Conservation (phyloP, 2,797 vertebrate genomes). For the Labroides dimidiatus region DNA sequence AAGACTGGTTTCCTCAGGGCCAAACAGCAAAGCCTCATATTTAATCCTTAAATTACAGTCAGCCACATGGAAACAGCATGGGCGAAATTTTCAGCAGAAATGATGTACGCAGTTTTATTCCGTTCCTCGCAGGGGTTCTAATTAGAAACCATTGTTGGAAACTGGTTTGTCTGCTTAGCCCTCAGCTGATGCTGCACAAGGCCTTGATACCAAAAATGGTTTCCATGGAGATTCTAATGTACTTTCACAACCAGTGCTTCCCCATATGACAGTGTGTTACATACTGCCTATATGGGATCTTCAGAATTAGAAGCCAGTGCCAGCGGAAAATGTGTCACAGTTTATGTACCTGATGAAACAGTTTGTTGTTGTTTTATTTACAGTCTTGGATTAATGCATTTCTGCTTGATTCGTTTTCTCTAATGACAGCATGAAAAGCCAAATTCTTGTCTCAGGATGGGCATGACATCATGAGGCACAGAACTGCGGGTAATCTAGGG, state of each 20-base stretch:
- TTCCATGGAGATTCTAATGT: slow-evolving; percentile 90
- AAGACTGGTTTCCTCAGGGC: slow-evolving; percentile 23
- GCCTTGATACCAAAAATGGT: slow-evolving; percentile 84
- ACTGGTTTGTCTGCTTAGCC: slow-evolving; percentile 75
- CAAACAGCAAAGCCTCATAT: not conserved
- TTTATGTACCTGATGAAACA: slow-evolving; percentile 4
- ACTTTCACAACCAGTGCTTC: slow-evolving; percentile 81
- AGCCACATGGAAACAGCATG: slow-evolving; percentile 25
- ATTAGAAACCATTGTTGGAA: slow-evolving; percentile 83
- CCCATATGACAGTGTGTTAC: slow-evolving; percentile 67
- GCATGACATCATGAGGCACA: slow-evolving; percentile 66
- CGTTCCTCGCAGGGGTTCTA: slow-evolving; percentile 75
- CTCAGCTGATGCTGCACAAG: slow-evolving; percentile 75
- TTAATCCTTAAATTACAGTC: slow-evolving; percentile 10
- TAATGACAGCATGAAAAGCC: slow-evolving; percentile 44
- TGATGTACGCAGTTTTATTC: slow-evolving; percentile 68
- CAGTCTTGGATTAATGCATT: slow-evolving; percentile 8
- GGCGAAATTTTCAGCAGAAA: slow-evolving; percentile 65
- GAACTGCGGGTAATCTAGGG: slow-evolving; percentile 63
- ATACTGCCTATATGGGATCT: slow-evolving; percentile 26
- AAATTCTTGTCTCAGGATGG: slow-evolving; percentile 35
- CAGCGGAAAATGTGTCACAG: not conserved
- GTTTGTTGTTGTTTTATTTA: not conserved
- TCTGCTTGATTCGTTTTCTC: slow-evolving; percentile 28
- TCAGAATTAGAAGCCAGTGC: slow-evolving; percentile 8